Percentiles rank a stretch among this genome's conserved stretches.
phyloP scores from a whole-genome alignment of 2,888 invertebrate genomes.

The Amphipoea lucens region DNA sequence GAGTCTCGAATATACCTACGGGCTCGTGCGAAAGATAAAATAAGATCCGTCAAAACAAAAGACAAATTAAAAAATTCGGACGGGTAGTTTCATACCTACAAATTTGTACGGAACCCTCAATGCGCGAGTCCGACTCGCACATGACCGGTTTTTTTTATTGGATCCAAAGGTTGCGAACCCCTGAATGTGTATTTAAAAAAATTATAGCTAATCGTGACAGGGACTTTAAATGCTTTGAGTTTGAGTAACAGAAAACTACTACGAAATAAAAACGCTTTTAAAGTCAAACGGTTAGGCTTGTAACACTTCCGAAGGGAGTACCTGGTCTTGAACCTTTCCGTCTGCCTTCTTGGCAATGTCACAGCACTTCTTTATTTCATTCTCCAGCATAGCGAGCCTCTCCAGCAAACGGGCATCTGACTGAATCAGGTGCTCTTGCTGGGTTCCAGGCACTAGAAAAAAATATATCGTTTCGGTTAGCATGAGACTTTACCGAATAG shows the following conservation, averaged over 20 bases:
- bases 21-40: no score
- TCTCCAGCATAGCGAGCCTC: constrained; percentile 77
- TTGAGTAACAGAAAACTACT: not conserved
- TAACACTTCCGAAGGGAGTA: constrained; percentile 35
- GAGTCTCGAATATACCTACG: no score
- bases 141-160: no score
- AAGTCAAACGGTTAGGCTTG: not conserved
- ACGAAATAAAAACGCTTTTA: constrained; percentile 1
- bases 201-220: no score
- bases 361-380: constrained; percentile 78
- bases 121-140: no score
- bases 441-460: not conserved
- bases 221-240: not conserved
- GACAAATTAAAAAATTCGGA: no score
- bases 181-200: no score
- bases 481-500: not conserved
- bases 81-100: no score
- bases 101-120: no score
- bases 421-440: not conserved
- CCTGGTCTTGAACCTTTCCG: constrained; percentile 77
- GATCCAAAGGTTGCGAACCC: no score
- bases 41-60: no score
- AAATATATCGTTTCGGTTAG: not conserved
- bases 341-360: constrained; percentile 74
- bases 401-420: constrained; percentile 65